Conservation (phyloP, 1,140 invertebrate species). For the Drosophila takahashii region DNA sequence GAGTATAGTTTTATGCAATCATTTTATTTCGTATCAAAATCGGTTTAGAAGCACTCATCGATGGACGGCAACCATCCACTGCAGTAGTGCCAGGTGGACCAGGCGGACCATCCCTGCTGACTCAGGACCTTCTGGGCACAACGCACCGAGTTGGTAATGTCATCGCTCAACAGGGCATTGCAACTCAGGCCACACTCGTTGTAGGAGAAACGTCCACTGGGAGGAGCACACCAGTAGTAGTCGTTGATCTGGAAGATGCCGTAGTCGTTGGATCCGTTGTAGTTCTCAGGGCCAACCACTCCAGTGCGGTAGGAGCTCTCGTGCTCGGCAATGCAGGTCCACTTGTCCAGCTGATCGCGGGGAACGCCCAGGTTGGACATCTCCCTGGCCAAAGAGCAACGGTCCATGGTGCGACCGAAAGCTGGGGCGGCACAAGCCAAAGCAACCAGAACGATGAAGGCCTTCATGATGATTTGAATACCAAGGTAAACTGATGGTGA, state of each 20-base stretch:
- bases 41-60: constrained; percentile 56
- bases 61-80: constrained; percentile 62
- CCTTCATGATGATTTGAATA: constrained; percentile 56
- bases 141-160: constrained; percentile 61
- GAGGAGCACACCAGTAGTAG: constrained; percentile 72
- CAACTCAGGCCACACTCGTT: constrained; percentile 60
- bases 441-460: constrained; percentile 38
- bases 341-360: constrained; percentile 50
- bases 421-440: constrained; percentile 58
- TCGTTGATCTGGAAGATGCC: constrained; percentile 82
- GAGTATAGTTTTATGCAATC: background rate
- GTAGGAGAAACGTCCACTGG: constrained; percentile 59
- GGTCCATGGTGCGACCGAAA: constrained; percentile 60
- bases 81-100: constrained; percentile 73
- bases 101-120: constrained; percentile 74
- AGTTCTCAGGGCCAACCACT: constrained; percentile 53
- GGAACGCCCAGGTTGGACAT: constrained; percentile 73
- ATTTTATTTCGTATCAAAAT: constrained; percentile 24
- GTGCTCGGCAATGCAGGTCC: constrained; percentile 71
- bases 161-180: constrained; percentile 54
- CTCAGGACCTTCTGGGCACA: constrained; percentile 67
- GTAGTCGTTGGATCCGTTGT: constrained; percentile 72
- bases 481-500: constrained; percentile 33
- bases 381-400: constrained; percentile 78
- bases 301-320: constrained; percentile 61